phyloP scores from a whole-genome alignment of 2,113 vertebrate species.

The Lophura nycthemera region DNA sequence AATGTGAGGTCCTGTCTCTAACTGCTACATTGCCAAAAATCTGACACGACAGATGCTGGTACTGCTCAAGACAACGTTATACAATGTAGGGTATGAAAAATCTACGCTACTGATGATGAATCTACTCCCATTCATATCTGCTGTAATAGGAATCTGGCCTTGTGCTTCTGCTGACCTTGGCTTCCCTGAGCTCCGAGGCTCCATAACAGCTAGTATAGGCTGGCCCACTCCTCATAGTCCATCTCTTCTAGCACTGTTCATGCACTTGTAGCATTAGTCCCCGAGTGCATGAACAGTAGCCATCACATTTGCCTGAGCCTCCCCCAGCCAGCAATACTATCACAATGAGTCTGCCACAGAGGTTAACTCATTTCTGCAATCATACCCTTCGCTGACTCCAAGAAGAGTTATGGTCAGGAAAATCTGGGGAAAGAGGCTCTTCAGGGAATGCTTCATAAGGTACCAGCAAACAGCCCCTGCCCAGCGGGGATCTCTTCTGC shows the following conservation, averaged over 20 bases:
- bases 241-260: background rate
- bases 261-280: background rate
- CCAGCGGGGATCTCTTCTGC: conserved; percentile 18
- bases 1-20: background rate
- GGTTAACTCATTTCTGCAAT: fast-evolving
- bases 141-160: background rate
- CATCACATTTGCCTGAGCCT: background rate
- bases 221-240: background rate
- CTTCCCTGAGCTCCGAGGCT: background rate
- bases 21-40: background rate
- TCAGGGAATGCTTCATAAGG: background rate
- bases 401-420: conserved; percentile 57
- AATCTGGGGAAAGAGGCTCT: conserved; percentile 72
- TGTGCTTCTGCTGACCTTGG: background rate
- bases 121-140: background rate
- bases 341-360: background rate
- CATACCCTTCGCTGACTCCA: conserved; percentile 84
- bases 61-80: background rate
- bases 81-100: background rate
- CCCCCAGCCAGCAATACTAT: fast-evolving
- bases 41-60: background rate
- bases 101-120: fast-evolving
- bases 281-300: background rate
- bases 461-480: background rate
- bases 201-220: fast-evolving